These are phyloP conservation scores for Pseudomyrmex pallidus DNA, from an alignment of 1,140 invertebrate genomes.

Conservation along the genomic window DNA sequence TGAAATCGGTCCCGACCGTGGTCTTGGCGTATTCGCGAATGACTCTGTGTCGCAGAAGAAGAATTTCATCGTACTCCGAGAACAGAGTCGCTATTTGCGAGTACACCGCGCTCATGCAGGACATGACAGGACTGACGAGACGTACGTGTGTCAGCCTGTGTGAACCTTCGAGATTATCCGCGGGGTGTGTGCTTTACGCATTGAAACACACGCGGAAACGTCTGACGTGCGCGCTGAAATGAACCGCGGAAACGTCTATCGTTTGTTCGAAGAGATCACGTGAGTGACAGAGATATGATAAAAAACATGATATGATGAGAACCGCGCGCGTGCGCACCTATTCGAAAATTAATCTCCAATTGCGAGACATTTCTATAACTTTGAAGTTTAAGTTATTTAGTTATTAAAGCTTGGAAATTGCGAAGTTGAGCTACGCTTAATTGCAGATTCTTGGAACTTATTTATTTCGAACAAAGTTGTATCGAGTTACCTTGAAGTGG, in stretches of 20 bases:
- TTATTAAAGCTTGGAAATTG: constrained; percentile 17
- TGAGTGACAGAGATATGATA: not conserved
- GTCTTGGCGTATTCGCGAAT: constrained; percentile 80
- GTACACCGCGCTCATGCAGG: constrained; percentile 76
- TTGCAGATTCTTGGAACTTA: not conserved
- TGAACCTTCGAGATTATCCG: constrained; percentile 31
- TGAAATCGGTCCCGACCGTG: constrained; percentile 80
- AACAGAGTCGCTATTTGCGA: constrained; percentile 76
- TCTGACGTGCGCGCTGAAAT: constrained; percentile 60
- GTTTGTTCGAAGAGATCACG: not conserved
- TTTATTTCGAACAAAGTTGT: not conserved
- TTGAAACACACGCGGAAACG: not conserved
- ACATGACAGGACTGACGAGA: constrained; percentile 76
- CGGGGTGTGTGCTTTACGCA: constrained; percentile 16
- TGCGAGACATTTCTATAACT: too few species aligned
- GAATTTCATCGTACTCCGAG: constrained; percentile 76
- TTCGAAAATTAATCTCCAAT: not conserved
- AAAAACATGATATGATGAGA: not conserved
- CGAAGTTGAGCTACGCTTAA: not conserved
- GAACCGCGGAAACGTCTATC: constrained; percentile 47
- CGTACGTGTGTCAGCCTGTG: constrained; percentile 27
- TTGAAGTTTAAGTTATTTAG: constrained; percentile 3
- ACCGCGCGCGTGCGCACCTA: not conserved
- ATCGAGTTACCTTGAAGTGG: constrained; percentile 18
- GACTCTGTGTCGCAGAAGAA: constrained; percentile 78